A percentile compares a stretch with the other conserved stretches of the same genome.
Conservation (phyloP, 2,113 vertebrate genomes). For the Spea bombifrons region DNA sequence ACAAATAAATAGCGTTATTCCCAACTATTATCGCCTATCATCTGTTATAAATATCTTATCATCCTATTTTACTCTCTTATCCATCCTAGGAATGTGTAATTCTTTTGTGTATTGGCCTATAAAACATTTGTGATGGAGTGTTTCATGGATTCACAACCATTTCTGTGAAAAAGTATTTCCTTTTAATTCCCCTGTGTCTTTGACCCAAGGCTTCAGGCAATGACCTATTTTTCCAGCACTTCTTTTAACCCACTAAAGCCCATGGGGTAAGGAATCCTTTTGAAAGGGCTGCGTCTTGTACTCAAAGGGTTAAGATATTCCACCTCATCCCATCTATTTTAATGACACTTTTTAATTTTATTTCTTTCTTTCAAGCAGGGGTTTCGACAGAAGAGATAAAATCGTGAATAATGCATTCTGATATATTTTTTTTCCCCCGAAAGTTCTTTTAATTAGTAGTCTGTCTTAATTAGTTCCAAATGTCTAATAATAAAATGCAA, state of each 20-base stretch:
- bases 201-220: background rate
- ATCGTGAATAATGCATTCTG: background rate
- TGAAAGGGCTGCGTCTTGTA: too few species aligned
- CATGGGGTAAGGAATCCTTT: too few species aligned
- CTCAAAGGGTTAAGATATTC: background rate
- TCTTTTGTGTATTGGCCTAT: background rate
- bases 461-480: background rate
- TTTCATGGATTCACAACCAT: background rate
- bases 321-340: background rate
- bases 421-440: background rate
- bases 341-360: background rate
- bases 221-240: background rate
- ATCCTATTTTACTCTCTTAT: too few species aligned
- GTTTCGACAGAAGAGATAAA: background rate
- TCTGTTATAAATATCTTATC: too few species aligned
- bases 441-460: slow-evolving; percentile 9
- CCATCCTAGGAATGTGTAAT: too few species aligned
- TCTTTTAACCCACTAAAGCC: background rate
- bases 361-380: background rate
- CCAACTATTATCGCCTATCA: too few species aligned
- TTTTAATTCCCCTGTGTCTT: background rate
- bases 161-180: slow-evolving; percentile 1
- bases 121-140: background rate
- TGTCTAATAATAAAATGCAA: background rate
- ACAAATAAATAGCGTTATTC: too few species aligned